Conservation (phyloP, 1,140 invertebrate genomes). For the Pogonomyrmex barbatus region DNA sequence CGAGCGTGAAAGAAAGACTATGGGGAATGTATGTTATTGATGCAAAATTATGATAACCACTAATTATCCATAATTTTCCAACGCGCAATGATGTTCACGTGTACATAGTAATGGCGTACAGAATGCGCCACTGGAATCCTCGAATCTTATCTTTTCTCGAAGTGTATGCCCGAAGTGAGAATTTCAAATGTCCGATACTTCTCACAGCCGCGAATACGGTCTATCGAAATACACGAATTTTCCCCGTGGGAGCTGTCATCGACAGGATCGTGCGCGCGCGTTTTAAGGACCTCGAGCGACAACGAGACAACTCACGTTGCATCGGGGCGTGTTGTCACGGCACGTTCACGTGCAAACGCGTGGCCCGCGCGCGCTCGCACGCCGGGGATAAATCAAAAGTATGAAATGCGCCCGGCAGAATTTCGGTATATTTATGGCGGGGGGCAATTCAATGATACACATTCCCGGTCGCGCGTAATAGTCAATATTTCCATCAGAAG, state of each 20-base stretch:
- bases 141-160: neutral
- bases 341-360: constrained; percentile 54
- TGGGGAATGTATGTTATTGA: constrained; percentile 6
- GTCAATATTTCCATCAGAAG: constrained; percentile 87
- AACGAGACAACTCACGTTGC: constrained; percentile 33
- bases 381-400: constrained; percentile 86
- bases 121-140: neutral
- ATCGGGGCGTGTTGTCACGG: constrained; percentile 18
- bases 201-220: neutral
- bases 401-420: constrained; percentile 82
- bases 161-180: neutral
- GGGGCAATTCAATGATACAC: constrained; percentile 86
- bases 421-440: constrained; percentile 85
- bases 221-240: constrained; percentile 39
- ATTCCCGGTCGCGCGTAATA: constrained; percentile 86
- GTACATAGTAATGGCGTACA: neutral
- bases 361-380: constrained; percentile 32
- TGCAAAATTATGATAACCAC: constrained; percentile 6
- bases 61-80: constrained; percentile 22
- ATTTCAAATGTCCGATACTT: neutral
- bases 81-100: neutral
- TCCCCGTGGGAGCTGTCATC: constrained; percentile 51
- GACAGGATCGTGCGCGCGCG: constrained; percentile 33
- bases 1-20: neutral
- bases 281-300: constrained; percentile 66